Percentiles rank a stretch among this genome's conserved stretches.
Conservation (phyloP, 2,888 invertebrate genomes). For the Molorchus minor region DNA sequence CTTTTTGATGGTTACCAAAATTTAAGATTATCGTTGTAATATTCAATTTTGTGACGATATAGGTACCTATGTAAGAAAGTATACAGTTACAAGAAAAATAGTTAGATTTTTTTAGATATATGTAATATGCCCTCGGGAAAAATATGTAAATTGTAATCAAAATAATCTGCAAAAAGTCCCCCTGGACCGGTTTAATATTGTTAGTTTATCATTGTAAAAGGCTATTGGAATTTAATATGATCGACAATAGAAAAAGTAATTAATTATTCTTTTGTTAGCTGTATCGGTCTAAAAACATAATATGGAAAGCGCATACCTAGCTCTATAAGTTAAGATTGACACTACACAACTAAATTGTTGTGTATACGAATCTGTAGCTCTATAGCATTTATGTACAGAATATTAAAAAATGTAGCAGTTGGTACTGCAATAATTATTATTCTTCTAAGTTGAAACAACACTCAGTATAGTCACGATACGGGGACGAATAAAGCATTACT, state of each 20-base stretch:
- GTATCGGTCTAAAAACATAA: conserved; percentile 5
- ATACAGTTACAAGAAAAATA: background rate
- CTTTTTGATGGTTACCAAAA: too few relatives aligned
- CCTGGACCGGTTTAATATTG: background rate
- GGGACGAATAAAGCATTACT: too few relatives aligned
- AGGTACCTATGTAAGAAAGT: background rate
- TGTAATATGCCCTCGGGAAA: background rate
- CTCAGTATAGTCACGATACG: too few relatives aligned
- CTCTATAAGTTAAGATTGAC: too few relatives aligned
- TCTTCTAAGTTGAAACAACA: too few relatives aligned
- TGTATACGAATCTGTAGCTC: too few relatives aligned
- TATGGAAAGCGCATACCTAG: conserved; percentile 4
- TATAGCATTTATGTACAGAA: too few relatives aligned
- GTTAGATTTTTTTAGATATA: background rate
- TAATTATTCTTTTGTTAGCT: conserved; percentile 4
- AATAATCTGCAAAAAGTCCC: background rate
- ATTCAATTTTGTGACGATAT: too few relatives aligned
- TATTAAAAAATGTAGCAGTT: too few relatives aligned
- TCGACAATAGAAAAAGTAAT: conserved; percentile 3
- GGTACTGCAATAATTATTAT: too few relatives aligned
- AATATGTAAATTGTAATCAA: background rate
- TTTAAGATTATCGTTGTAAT: too few relatives aligned
- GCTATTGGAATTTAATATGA: background rate
- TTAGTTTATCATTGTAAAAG: background rate
- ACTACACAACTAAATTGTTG: too few relatives aligned